Conservation (phyloP, 2,797 vertebrate genomes). For the Antrozous pallidus region DNA sequence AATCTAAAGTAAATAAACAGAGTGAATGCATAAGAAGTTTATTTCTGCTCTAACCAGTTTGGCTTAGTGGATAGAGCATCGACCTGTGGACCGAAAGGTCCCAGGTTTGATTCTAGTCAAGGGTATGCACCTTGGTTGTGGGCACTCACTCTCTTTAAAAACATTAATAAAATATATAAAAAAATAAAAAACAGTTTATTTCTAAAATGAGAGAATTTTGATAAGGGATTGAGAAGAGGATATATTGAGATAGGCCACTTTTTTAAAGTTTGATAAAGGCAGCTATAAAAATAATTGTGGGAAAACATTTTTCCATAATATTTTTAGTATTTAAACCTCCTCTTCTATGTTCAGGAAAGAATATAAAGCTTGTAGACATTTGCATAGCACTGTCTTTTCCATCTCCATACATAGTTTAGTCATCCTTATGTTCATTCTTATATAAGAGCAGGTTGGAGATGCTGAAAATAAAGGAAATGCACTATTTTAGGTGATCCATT, state of each 20-base stretch:
- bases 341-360: background rate
- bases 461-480: constrained; percentile 20
- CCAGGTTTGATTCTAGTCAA: no score
- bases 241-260: background rate
- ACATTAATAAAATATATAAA: no score
- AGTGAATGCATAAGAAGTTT: background rate
- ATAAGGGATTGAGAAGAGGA: background rate
- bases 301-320: background rate
- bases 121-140: no score
- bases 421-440: constrained; percentile 9
- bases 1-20: background rate
- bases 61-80: no score
- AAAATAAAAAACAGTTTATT: background rate
- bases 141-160: no score
- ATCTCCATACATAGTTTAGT: background rate
- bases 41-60: background rate
- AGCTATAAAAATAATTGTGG: background rate
- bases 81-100: no score
- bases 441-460: constrained; percentile 12
- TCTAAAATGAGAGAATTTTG: background rate
- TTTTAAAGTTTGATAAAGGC: background rate
- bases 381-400: background rate
- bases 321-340: background rate
- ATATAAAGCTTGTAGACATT: background rate
- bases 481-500: background rate